Evolutionary conservation across 2,113 vertebrate species (phyloP), one percentile per base, ranked within the genome.

Genomic region (Muscicapa adusta): DNA sequence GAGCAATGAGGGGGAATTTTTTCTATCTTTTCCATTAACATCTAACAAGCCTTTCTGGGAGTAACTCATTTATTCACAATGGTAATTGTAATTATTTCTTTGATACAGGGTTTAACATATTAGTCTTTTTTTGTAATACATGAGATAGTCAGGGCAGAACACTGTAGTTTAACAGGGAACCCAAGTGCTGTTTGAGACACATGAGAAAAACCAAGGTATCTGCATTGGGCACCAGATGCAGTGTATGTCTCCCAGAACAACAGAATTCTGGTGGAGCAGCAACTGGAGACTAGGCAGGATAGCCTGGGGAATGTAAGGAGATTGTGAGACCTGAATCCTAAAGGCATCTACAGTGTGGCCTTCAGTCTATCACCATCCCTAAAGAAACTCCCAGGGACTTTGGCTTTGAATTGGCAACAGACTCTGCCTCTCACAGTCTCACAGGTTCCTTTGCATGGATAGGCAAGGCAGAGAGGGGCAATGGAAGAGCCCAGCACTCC

Each of bases 301-400:
- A 57, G 2, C 20, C 8, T 14, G 33, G 28, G 71, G 26, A 79
- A 40, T 4, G 8, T 12, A 67, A 42, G 71, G 70, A 53, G 6
- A 18, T 7, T 31, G 25, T 6, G 14, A 42, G 10, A 48, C 8
- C 23, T 34, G 36, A 74, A 34, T 71, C 28, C 61, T 29, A 34
- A 19, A 8, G 43, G 16, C 47, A 56, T 6, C 25, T 3, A 1
- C 15, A 62, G 28, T 0, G 0, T 31, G 50, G 38, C 40, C 36
- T 63, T 9, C 61, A 75, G 38, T 24, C 16, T 36, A 26, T 45
- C 48, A 58, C 45, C 25, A 68, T 7, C 50, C 76, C 56, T 42
- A n/a, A 6, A 71, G 36, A 83, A 78, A 67, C 8, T 53, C 65
- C 10, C 79, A 71, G 40, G 17, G 68, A 11, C 25, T 77, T 43